Evolutionary conservation across 2,888 invertebrate genomes (phyloP).

Genomic region (Amblyjoppa proteus): DNA sequence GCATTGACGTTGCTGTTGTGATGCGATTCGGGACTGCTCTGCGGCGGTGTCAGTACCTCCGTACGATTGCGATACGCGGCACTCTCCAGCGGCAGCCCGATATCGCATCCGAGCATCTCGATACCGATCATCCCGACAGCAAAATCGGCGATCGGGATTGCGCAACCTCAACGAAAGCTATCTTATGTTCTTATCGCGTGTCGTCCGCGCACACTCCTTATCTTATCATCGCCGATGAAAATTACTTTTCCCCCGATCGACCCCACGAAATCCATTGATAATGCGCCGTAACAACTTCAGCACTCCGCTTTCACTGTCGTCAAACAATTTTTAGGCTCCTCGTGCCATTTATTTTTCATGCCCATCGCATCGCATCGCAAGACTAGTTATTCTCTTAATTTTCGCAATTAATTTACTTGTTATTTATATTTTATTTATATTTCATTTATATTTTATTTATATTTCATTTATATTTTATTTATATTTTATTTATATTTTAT

Average conservation of each 20-base stretch:
- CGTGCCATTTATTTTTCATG: not conserved
- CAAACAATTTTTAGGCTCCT: not conserved
- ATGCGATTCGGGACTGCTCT: constrained; percentile 83
- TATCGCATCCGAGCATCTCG: constrained; percentile 80
- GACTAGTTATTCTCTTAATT: not conserved
- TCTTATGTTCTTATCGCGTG: not conserved
- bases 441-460: too few species aligned
- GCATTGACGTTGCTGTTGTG: constrained; percentile 70
- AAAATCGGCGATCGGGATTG: not conserved
- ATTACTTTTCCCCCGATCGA: not conserved
- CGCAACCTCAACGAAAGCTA: constrained; percentile 7
- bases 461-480: too few species aligned
- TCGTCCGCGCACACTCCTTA: not conserved
- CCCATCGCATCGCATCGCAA: not conserved
- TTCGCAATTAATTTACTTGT: too few species aligned
- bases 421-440: too few species aligned
- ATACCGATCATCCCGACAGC: constrained; percentile 68
- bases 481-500: too few species aligned
- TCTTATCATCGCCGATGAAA: not conserved
- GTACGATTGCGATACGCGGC: constrained; percentile 77
- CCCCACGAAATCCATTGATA: constrained; percentile 5
- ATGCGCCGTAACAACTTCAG: not conserved
- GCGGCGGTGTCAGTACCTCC: constrained; percentile 82
- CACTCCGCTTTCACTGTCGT: constrained; percentile 7
- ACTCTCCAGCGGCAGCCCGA: constrained; percentile 77